A percentile compares a stretch with the other conserved stretches of the same genome.
These are phyloP conservation scores for Lophius americanus DNA, from an alignment of 2,797 vertebrate genomes.

Conservation along the genomic window DNA sequence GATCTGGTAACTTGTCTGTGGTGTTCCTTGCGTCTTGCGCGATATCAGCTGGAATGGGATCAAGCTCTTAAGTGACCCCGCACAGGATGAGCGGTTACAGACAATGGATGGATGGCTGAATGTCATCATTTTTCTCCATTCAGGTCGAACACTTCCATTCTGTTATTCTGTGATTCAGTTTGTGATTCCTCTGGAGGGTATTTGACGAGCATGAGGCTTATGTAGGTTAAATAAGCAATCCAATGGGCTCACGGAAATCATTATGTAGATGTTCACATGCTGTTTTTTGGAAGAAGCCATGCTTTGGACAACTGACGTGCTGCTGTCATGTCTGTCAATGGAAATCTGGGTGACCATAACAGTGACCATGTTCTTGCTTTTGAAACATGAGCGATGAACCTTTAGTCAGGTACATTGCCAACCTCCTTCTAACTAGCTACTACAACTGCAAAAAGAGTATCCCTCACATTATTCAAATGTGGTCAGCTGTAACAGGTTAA, in stretches of 20 bases:
- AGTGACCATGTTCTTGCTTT: background rate
- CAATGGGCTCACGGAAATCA: slow-evolving; percentile 44
- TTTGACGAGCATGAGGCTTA: slow-evolving; percentile 42
- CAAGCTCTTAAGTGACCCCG: too few relatives aligned
- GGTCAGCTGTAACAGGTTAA: slow-evolving; percentile 16
- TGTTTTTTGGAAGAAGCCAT: slow-evolving; percentile 5
- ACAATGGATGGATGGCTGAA: background rate
- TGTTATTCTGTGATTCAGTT: slow-evolving; percentile 16
- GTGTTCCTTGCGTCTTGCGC: too few relatives aligned
- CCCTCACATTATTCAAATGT: background rate
- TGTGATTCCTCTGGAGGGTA: slow-evolving; percentile 38
- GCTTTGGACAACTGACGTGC: slow-evolving; percentile 6
- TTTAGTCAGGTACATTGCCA: background rate
- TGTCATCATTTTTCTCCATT: slow-evolving; percentile 5
- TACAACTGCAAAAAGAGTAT: background rate
- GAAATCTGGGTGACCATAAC: background rate
- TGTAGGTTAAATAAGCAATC: slow-evolving; percentile 31
- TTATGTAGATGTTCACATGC: slow-evolving; percentile 45
- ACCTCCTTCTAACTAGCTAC: background rate
- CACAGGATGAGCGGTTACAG: too few relatives aligned
- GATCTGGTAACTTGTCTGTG: too few relatives aligned
- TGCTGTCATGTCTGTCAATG: slow-evolving; percentile 23
- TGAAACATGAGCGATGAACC: background rate
- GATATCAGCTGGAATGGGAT: too few relatives aligned
- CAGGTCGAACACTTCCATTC: background rate